phyloP scores from a whole-genome alignment of 2,797 vertebrate genomes.

The Catostomus latipinnis region DNA sequence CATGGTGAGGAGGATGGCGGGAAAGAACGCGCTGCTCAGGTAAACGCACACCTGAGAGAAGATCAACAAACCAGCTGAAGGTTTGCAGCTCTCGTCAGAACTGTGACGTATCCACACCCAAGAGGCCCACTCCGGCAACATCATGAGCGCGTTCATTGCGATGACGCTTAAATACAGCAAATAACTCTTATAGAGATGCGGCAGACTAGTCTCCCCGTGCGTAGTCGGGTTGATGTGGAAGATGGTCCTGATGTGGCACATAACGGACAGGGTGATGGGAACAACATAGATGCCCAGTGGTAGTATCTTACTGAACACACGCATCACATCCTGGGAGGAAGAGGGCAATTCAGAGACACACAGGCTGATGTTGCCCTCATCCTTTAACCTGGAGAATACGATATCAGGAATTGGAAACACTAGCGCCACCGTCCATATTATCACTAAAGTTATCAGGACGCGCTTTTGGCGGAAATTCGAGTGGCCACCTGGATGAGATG shows the following conservation, averaged over 20 bases:
- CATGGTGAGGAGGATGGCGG: conserved; percentile 76
- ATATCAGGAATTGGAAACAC: conserved; percentile 77
- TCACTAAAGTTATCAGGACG: conserved; percentile 66
- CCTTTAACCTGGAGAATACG: conserved; percentile 70
- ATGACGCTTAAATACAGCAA: conserved; percentile 75
- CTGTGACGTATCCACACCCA: conserved; percentile 81
- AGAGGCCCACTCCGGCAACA: conserved; percentile 79
- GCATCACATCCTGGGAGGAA: conserved; percentile 76
- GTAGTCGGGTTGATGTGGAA: conserved; percentile 63
- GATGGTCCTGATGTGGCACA: conserved; percentile 75
- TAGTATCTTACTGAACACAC: conserved; percentile 79
- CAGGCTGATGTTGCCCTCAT: conserved; percentile 42
- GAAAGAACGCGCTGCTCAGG: conserved; percentile 74
- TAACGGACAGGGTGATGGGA: conserved; percentile 73
- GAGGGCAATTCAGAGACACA: conserved; percentile 73
- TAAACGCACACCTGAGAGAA: conserved; percentile 77
- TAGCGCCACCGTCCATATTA: conserved; percentile 70
- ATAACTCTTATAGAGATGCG: conserved; percentile 69
- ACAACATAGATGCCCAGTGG: conserved; percentile 68
- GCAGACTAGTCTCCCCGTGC: conserved; percentile 63
- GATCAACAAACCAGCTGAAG: conserved; percentile 71
- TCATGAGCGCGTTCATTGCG: conserved; percentile 74
- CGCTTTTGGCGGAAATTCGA: conserved; percentile 60
- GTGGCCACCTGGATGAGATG: conserved; percentile 50
- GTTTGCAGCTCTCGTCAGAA: conserved; percentile 58